These are phyloP conservation scores for Sardina pilchardus DNA, from an alignment of 2,113 vertebrate genomes.

Conservation along the genomic window DNA sequence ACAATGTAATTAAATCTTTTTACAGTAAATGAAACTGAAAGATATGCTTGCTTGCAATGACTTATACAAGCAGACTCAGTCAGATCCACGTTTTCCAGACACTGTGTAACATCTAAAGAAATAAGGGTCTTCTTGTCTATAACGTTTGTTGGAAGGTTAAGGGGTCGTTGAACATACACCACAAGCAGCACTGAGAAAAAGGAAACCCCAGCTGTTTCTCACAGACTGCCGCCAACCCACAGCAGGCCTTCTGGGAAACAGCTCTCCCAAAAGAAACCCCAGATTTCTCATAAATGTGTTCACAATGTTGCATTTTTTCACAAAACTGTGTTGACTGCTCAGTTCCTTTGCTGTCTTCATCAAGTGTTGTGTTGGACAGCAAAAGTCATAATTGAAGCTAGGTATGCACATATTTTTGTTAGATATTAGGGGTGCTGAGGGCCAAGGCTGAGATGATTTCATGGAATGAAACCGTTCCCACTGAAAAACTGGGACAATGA, in stretches of 20 bases:
- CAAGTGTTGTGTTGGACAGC: not conserved
- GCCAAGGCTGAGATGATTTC: not conserved
- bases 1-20: not conserved
- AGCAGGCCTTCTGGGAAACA: slow-evolving; percentile 37
- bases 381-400: not conserved
- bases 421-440: not conserved
- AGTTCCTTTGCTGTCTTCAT: slow-evolving; percentile 1
- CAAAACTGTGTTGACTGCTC: slow-evolving; percentile 29
- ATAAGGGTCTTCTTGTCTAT: not conserved
- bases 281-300: slow-evolving; percentile 43
- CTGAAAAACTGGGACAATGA: not conserved
- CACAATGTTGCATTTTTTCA: slow-evolving; percentile 21
- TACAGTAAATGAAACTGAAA: not conserved
- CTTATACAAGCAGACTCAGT: not conserved
- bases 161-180: slow-evolving; percentile 21
- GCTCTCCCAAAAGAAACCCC: slow-evolving; percentile 36
- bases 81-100: not conserved
- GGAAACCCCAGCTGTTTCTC: slow-evolving; percentile 41
- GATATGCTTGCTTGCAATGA: not conserved
- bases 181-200: slow-evolving; percentile 28
- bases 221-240: slow-evolving; percentile 38
- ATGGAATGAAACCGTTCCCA: not conserved
- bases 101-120: not conserved
- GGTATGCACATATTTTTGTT: not conserved
- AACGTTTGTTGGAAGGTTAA: not conserved